These are phyloP conservation scores for Smittia sp. DNA, from an alignment of 2,888 invertebrate genomes.

Conservation along the genomic window DNA sequence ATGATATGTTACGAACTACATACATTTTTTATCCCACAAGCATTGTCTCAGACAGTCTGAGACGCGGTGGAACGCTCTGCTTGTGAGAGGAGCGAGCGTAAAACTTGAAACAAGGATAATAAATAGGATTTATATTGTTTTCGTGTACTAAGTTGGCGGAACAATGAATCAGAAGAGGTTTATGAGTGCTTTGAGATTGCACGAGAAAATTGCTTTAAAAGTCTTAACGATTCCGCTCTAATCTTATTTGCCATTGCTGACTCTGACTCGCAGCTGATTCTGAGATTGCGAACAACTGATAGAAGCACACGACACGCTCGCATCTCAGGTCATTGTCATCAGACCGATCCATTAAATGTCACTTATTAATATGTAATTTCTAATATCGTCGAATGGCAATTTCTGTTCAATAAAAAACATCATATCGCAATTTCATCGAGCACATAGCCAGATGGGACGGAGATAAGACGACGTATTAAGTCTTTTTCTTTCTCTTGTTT, in stretches of 20 bases:
- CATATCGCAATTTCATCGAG: conserved; percentile 19
- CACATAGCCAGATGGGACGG: conserved; percentile 35
- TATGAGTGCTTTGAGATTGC: conserved; percentile 15
- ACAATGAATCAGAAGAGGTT: conserved; percentile 25
- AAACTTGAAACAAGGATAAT: conserved; percentile 31
- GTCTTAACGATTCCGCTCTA: neutral
- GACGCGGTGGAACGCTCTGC: neutral
- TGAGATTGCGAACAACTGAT: neutral
- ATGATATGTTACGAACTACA: conserved; percentile 15
- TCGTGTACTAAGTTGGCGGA: conserved; percentile 31
- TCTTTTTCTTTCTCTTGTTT: neutral
- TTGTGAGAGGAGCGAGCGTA: neutral
- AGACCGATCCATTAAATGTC: conserved; percentile 26
- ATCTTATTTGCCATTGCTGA: neutral
- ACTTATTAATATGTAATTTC: conserved; percentile 41
- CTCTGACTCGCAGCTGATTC: too few relatives aligned
- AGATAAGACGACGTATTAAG: conserved; percentile 17
- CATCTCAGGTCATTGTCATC: conserved; percentile 23
- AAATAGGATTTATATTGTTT: conserved; percentile 41
- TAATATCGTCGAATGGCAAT: conserved; percentile 29
- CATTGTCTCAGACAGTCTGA: conserved; percentile 22
- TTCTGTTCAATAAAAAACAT: conserved; percentile 5
- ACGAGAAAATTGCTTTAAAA: conserved; percentile 2
- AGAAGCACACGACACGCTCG: neutral
- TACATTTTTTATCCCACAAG: conserved; percentile 23